A percentile compares a stretch with the other conserved stretches of the same genome.
Evolutionary conservation across 2,888 invertebrate species (phyloP).

Genomic region (Ornithoptera priamus): DNA sequence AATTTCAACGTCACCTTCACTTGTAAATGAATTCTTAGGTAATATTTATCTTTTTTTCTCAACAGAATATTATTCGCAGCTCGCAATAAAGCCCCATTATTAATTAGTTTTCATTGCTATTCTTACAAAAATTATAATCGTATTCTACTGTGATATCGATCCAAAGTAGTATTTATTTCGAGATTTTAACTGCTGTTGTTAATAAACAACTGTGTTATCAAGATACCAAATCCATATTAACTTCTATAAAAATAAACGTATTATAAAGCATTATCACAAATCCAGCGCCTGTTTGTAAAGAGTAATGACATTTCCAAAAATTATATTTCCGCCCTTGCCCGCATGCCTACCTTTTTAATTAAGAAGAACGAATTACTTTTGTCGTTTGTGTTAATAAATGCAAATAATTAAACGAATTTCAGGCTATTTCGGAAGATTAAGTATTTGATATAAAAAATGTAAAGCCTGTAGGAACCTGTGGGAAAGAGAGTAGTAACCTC

Average conservation of each 20-base stretch:
- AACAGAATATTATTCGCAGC: neutral
- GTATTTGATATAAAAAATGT: neutral
- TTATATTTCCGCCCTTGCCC: conserved; percentile 19
- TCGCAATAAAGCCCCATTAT: neutral
- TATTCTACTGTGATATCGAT: too few relatives aligned
- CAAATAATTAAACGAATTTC: conserved; percentile 17
- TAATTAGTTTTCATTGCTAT: neutral
- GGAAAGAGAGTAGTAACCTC: neutral
- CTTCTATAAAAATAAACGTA: neutral
- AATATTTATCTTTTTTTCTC: neutral
- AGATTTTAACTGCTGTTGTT: too few relatives aligned
- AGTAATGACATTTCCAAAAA: conserved; percentile 14
- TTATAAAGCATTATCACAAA: neutral
- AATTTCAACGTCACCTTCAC: neutral
- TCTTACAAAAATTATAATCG: too few relatives aligned
- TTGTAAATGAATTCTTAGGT: neutral
- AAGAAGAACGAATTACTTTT: conserved; percentile 26
- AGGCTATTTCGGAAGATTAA: neutral
- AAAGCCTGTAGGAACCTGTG: neutral
- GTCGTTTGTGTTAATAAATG: conserved; percentile 25
- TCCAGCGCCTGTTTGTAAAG: neutral
- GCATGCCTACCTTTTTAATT: conserved; percentile 24
- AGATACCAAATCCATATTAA: neutral
- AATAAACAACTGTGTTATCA: too few relatives aligned
- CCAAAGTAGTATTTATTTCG: too few relatives aligned